These are phyloP conservation scores for Oligia latruncula DNA, from an alignment of 2,888 invertebrate species.

Conservation along the genomic window DNA sequence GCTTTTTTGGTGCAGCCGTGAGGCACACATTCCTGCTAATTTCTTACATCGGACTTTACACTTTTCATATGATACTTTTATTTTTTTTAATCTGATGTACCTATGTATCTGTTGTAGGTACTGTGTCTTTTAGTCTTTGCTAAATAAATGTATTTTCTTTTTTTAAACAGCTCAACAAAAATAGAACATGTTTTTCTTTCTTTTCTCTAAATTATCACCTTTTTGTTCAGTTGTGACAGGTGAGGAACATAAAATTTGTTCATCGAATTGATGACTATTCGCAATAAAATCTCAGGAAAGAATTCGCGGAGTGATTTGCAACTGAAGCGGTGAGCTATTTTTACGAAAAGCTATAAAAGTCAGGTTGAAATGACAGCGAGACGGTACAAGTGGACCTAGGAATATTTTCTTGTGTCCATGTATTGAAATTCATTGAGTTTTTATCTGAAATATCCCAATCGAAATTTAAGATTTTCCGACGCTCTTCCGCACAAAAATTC, in stretches of 20 bases:
- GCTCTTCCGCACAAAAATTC: background rate
- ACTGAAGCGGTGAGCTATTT: conserved; percentile 41
- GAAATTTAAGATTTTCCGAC: background rate
- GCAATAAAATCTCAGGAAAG: conserved; percentile 47
- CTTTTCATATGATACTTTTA: too few relatives aligned
- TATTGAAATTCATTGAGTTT: background rate
- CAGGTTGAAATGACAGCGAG: conserved; percentile 38
- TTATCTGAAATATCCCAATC: background rate
- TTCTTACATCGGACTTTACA: too few relatives aligned
- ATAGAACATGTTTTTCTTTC: background rate
- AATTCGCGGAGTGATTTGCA: conserved; percentile 56
- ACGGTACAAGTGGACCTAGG: conserved; percentile 21
- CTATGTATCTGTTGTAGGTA: too few relatives aligned
- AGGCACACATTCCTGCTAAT: too few relatives aligned
- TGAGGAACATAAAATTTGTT: conserved; percentile 39
- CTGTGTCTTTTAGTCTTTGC: too few relatives aligned
- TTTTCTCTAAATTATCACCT: conserved; percentile 14
- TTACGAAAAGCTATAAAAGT: conserved; percentile 53
- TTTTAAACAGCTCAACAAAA: background rate
- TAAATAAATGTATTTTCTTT: too few relatives aligned
- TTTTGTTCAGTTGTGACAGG: conserved; percentile 22
- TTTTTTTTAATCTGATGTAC: too few relatives aligned
- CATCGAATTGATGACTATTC: conserved; percentile 46
- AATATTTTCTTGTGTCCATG: conserved; percentile 14
- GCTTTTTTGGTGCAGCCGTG: too few relatives aligned